Base-by-base conservation (phyloP, 2,888 invertebrate genomes). In the Esperia sulphurella region DNA sequence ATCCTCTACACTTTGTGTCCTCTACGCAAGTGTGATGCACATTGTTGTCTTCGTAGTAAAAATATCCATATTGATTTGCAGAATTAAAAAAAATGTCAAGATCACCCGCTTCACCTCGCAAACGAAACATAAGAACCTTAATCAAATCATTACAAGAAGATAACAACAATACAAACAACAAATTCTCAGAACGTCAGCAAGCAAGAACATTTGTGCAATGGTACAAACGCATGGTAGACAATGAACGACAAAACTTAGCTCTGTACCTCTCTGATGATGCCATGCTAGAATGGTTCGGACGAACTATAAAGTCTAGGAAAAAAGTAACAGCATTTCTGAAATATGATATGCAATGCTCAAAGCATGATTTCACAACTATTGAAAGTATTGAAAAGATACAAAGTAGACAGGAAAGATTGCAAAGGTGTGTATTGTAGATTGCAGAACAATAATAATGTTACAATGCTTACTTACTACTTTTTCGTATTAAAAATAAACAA, bases 251-350 rank as follows among this genome's bases (percentile, higher is more conserved):
- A 40, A 90, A 86, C 51, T 58, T 92, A 1, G 75, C 83, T 7
- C 61, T 90, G 29, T 90, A 91, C 58, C 60, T 92, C 21, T 82
- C 90, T 13, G 89, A 91, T 52, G 83, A 91, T 64, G 84, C 91
- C 1, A 71, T 84, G 0, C 72, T 93, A 1, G 92, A 93, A 68
- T 93, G 93, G 92, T 93, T 93, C 68, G 93, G 93, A 0, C 82
- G 91, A 46, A 92, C 91, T 9, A 82, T 93, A 7, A 91, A 83
- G 65, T 91, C 91, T 0, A 90, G 89, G 54, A 90, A 88, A 65
- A 92, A 91, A 62, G 91, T 93, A 0, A 71, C 85, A 1, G 72
- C 83, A 4, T 93, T 93, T 57, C 60, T 93, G 3, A 91, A 91
- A 59, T 78, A 78, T 78, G 86, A 90, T 43, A 91, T 92, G 78